A percentile compares a stretch with the other conserved stretches of the same genome.
Evolutionary conservation across 2,113 vertebrate genomes (phyloP).

Genomic region (Hippocampus barbouri): DNA sequence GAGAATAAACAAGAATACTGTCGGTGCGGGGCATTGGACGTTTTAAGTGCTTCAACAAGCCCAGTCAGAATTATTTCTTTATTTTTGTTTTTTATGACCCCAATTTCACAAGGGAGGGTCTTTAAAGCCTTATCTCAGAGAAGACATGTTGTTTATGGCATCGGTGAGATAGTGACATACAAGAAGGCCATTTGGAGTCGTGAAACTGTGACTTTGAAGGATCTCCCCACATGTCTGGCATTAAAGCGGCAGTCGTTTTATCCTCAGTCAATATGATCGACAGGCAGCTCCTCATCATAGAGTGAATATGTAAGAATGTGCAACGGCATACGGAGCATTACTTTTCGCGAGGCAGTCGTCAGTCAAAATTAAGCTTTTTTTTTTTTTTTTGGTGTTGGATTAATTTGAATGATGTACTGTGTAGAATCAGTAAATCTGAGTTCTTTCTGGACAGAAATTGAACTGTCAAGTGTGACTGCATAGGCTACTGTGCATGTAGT

Average conservation of each 20-base stretch:
- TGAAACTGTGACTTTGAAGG: conserved; percentile 5
- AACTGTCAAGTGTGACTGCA: background rate
- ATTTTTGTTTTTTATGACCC: background rate
- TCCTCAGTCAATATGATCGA: background rate
- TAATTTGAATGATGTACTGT: background rate
- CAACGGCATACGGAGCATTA: background rate
- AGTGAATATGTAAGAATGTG: background rate
- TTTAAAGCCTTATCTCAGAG: conserved; percentile 4
- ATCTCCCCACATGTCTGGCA: background rate
- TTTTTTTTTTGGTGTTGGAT: background rate
- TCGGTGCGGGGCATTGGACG: background rate
- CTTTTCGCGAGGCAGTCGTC: background rate
- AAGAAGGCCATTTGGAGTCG: conserved; percentile 6
- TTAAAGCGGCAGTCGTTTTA: background rate
- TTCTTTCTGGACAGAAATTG: background rate
- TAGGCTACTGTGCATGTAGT: no score
- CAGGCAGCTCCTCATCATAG: background rate
- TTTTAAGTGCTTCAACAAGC: background rate
- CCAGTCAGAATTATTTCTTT: background rate
- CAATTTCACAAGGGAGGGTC: background rate
- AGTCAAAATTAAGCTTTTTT: background rate
- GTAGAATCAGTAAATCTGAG: background rate
- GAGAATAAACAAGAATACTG: background rate
- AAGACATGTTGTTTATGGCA: conserved; percentile 7
- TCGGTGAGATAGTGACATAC: background rate